phyloP scores from a whole-genome alignment of 2,113 vertebrate genomes.

The Rhea pennata region DNA sequence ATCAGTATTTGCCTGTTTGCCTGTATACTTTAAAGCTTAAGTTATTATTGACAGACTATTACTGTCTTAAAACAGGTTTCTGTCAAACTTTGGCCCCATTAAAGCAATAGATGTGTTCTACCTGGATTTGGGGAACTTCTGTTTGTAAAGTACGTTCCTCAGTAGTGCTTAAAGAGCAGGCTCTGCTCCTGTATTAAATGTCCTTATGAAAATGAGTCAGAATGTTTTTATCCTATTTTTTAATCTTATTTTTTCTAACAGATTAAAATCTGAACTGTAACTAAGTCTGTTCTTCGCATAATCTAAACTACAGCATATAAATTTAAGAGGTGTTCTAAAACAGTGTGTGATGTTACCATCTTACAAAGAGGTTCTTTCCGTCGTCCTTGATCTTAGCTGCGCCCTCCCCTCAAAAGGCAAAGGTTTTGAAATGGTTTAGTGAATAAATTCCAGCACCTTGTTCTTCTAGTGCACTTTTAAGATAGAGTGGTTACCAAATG shows the following conservation, averaged over 20 bases:
- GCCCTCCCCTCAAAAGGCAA: not conserved
- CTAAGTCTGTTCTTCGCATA: not conserved
- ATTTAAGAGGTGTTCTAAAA: not conserved
- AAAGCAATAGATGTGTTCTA: slow-evolving; percentile 17
- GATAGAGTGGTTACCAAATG: not conserved
- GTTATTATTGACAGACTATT: slow-evolving; percentile 11
- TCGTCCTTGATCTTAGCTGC: not conserved
- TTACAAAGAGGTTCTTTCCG: not conserved
- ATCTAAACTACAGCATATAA: not conserved
- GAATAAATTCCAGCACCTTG: not conserved
- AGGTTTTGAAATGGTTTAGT: not conserved
- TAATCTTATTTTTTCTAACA: slow-evolving; percentile 42
- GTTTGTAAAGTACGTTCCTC: slow-evolving; percentile 55
- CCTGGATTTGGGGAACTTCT: not conserved
- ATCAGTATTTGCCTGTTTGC: not conserved
- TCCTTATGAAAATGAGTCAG: slow-evolving; percentile 54
- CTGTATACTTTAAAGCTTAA: slow-evolving; percentile 32
- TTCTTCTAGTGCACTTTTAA: not conserved
- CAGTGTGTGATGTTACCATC: not conserved
- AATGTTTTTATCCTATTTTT: slow-evolving; percentile 25
- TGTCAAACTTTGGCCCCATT: slow-evolving; percentile 12
- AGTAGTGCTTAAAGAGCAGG: slow-evolving; percentile 44
- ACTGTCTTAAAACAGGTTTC: slow-evolving; percentile 38
- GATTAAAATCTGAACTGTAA: slow-evolving; percentile 23
- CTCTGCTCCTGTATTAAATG: not conserved